These are phyloP conservation scores for Grammomys surdaster DNA, from an alignment of 2,113 vertebrate species.

Conservation along the genomic window DNA sequence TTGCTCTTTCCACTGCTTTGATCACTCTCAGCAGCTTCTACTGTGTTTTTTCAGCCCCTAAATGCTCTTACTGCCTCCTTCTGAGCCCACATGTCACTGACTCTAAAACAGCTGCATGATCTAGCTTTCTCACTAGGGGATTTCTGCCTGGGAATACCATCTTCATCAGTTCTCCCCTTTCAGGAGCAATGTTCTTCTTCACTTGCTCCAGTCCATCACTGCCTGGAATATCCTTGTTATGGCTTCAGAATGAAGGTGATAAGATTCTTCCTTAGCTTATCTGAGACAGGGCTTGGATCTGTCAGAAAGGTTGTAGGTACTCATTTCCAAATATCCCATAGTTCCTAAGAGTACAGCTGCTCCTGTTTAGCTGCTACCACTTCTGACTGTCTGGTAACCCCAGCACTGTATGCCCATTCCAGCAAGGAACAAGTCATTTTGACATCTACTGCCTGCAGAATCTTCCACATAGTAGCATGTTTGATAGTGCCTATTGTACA, in stretches of 20 bases:
- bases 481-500: slow-evolving; percentile 88
- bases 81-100: slow-evolving; percentile 92
- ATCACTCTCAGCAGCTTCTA: slow-evolving; percentile 83
- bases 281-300: slow-evolving; percentile 91
- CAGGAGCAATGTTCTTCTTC: slow-evolving; percentile 77
- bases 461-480: slow-evolving; percentile 89
- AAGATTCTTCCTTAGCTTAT: slow-evolving; percentile 94
- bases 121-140: slow-evolving; percentile 84
- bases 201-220: slow-evolving; percentile 91
- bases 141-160: slow-evolving; percentile 81
- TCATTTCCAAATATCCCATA: slow-evolving; percentile 89
- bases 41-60: slow-evolving; percentile 89
- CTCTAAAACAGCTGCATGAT: slow-evolving; percentile 91
- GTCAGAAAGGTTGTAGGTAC: slow-evolving; percentile 92
- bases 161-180: slow-evolving; percentile 14
- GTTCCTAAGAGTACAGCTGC: slow-evolving; percentile 89
- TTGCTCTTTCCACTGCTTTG: slow-evolving; percentile 52
- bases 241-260: slow-evolving; percentile 89
- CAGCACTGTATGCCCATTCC: slow-evolving; percentile 92
- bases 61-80: slow-evolving; percentile 89
- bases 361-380: slow-evolving; percentile 92
- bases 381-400: slow-evolving; percentile 90
- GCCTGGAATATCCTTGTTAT: slow-evolving; percentile 90
- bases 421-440: slow-evolving; percentile 89
- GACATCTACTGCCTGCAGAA: slow-evolving; percentile 90